Evolutionary conservation across 37 sponge, comb jelly and placozoan species (phyloP).

Genomic region (Bolinopsis microptera): DNA sequence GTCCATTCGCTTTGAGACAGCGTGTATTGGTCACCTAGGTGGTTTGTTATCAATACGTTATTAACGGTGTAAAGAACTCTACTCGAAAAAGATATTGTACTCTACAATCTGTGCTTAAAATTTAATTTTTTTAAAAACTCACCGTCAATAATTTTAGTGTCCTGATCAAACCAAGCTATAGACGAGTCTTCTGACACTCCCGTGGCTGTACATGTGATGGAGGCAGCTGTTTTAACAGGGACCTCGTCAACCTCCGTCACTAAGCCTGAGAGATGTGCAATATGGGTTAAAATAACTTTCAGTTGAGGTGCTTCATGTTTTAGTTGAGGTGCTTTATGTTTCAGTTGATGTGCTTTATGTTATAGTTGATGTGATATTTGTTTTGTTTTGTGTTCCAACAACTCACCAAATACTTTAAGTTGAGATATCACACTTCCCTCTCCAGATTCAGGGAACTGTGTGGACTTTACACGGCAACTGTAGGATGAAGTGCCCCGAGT

Average conservation of each 20-base stretch:
- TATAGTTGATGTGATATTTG: too few relatives aligned
- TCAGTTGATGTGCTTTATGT: too few relatives aligned
- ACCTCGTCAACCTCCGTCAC: background rate
- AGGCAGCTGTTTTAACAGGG: background rate
- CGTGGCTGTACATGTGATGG: background rate
- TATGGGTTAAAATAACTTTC: too few relatives aligned
- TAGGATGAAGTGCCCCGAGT: background rate
- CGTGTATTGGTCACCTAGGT: too few relatives aligned
- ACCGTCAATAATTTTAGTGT: background rate
- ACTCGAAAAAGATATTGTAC: too few relatives aligned
- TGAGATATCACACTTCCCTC: background rate
- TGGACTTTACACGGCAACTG: background rate
- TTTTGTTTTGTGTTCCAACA: too few relatives aligned
- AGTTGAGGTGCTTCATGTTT: too few relatives aligned
- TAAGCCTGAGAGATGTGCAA: background rate
- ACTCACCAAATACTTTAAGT: background rate
- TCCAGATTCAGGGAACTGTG: background rate
- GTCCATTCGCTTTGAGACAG: background rate
- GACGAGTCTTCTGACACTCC: background rate
- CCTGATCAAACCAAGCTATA: background rate
- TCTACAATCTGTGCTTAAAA: too few relatives aligned
- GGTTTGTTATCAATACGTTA: too few relatives aligned
- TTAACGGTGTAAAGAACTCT: too few relatives aligned
- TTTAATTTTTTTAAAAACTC: too few relatives aligned
- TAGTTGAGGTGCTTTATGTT: too few relatives aligned